A percentile compares a stretch with the other conserved stretches of the same genome.
These are phyloP conservation scores for Dorcus hopei DNA, from an alignment of 2,888 invertebrate species.

Conservation along the genomic window DNA sequence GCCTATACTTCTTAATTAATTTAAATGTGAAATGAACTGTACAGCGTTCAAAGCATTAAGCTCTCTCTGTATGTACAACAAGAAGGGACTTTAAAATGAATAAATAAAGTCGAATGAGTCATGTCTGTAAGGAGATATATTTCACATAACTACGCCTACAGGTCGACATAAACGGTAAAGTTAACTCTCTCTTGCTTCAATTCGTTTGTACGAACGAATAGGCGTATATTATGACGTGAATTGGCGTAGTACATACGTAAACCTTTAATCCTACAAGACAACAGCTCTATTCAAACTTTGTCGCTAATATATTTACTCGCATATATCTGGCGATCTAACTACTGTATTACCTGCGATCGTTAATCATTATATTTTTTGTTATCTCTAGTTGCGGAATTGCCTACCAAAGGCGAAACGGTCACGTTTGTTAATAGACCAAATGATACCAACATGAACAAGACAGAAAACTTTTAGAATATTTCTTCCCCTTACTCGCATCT, in stretches of 20 bases:
- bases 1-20: too few relatives aligned
- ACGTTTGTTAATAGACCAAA: slow-evolving; percentile 34
- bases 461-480: too few relatives aligned
- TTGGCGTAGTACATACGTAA: background rate
- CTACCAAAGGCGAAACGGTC: slow-evolving; percentile 38
- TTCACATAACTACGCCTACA: slow-evolving; percentile 14
- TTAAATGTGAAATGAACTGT: too few relatives aligned
- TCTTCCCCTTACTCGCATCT: too few relatives aligned
- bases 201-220: background rate
- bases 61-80: too few relatives aligned
- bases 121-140: slow-evolving; percentile 9
- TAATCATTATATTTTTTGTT: slow-evolving; percentile 33
- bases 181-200: background rate
- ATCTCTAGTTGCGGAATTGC: slow-evolving; percentile 35
- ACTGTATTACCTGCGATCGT: slow-evolving; percentile 39
- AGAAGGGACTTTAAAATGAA: background rate
- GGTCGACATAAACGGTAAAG: slow-evolving; percentile 1
- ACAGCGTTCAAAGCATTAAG: too few relatives aligned
- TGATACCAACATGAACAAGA: slow-evolving; percentile 33
- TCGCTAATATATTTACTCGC: slow-evolving; percentile 40
- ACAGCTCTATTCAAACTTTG: slow-evolving; percentile 44
- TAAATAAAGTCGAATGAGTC: slow-evolving; percentile 10
- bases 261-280: slow-evolving; percentile 32
- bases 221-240: background rate
- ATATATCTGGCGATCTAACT: slow-evolving; percentile 40